These are phyloP conservation scores for Eupsilia transversa DNA, from an alignment of 2,888 invertebrate genomes.

Conservation along the genomic window DNA sequence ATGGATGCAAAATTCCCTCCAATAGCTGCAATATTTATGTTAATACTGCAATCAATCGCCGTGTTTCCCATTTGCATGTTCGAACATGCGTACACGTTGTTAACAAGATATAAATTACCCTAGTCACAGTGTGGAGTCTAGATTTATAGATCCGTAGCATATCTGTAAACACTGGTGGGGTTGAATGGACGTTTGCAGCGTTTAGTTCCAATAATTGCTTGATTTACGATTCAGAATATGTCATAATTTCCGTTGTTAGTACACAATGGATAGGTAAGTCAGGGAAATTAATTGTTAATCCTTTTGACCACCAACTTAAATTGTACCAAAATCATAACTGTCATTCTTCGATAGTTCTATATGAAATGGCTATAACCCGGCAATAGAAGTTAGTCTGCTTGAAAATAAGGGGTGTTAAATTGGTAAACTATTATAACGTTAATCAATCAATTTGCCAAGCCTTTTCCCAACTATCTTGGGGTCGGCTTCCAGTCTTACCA, in stretches of 20 bases:
- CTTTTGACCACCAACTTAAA: neutral
- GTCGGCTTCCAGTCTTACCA: no score
- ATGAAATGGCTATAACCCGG: neutral
- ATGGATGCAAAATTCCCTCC: neutral
- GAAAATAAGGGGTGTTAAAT: no score
- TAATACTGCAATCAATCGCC: slow-evolving; percentile 44
- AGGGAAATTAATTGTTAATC: neutral
- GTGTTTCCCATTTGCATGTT: slow-evolving; percentile 36
- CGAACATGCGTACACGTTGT: slow-evolving; percentile 22
- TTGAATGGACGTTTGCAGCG: neutral
- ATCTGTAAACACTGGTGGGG: slow-evolving; percentile 29
- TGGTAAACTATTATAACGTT: no score
- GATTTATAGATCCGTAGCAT: slow-evolving; percentile 43
- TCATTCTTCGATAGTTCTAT: neutral
- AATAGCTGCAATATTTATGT: slow-evolving; percentile 19
- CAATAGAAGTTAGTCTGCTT: no score
- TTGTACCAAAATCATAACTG: neutral
- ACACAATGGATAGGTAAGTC: neutral
- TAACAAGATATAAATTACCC: slow-evolving; percentile 42
- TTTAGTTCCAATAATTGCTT: slow-evolving; percentile 4
- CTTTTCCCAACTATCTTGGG: no score
- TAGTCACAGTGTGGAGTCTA: slow-evolving; percentile 24
- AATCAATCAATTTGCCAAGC: no score
- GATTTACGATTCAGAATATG: slow-evolving; percentile 1
- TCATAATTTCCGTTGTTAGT: neutral